phyloP scores from a whole-genome alignment of 2,888 invertebrate genomes.

The Torymus texanus region DNA sequence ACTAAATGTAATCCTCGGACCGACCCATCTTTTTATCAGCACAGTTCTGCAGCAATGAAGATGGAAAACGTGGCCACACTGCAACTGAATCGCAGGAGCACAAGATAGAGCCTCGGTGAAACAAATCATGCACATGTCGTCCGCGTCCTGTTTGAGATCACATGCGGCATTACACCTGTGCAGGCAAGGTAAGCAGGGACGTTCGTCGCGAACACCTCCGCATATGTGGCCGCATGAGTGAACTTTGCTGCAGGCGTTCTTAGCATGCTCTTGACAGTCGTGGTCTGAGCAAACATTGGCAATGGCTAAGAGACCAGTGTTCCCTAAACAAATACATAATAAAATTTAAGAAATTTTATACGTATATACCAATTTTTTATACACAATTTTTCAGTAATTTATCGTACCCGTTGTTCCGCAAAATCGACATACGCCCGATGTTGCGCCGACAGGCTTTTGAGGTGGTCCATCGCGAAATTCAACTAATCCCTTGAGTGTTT shows the following conservation, averaged over 20 bases:
- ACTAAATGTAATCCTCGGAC: constrained; percentile 96
- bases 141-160: constrained; percentile 92
- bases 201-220: constrained; percentile 93
- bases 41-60: constrained; percentile 92
- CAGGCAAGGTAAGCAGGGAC: constrained; percentile 91
- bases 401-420: constrained; percentile 85
- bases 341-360: background rate
- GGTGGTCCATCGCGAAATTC: constrained; percentile 90
- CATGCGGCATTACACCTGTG: constrained; percentile 83
- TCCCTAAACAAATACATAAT: constrained; percentile 66
- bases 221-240: constrained; percentile 94
- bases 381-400: too few species aligned
- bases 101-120: constrained; percentile 97
- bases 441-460: constrained; percentile 73
- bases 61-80: constrained; percentile 98
- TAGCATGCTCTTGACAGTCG: constrained; percentile 91
- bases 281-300: constrained; percentile 95
- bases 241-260: constrained; percentile 88
- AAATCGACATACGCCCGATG: constrained; percentile 88
- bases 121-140: constrained; percentile 99
- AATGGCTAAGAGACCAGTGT: constrained; percentile 89
- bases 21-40: constrained; percentile 91
- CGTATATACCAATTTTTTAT: too few species aligned
- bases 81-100: constrained; percentile 93
- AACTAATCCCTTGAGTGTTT: constrained; percentile 91